These are phyloP conservation scores for Gila orcuttii DNA, from an alignment of 2,113 vertebrate genomes.

Conservation along the genomic window DNA sequence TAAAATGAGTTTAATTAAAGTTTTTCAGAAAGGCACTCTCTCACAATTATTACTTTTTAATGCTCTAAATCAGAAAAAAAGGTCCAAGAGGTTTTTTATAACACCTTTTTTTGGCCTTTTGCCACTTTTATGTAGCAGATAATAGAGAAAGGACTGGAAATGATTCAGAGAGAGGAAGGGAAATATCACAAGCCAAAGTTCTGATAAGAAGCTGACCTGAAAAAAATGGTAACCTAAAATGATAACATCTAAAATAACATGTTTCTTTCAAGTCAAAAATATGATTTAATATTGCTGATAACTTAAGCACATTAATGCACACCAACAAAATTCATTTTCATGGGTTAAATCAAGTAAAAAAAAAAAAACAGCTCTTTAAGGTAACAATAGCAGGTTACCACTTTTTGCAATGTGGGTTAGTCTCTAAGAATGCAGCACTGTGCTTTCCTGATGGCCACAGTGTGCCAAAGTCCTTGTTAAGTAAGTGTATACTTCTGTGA, in stretches of 20 bases:
- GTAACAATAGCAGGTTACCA: no score
- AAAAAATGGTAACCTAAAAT: neutral
- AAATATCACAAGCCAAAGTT: neutral
- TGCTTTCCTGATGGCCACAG: slow-evolving; percentile 10
- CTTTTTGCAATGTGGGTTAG: neutral
- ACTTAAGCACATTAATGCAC: no score
- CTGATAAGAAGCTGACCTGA: neutral
- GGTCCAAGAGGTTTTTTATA: neutral
- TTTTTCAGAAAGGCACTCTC: neutral
- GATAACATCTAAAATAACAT: no score
- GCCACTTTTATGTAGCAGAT: neutral
- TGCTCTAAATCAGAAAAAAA: neutral
- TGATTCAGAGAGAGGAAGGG: neutral
- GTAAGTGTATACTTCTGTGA: slow-evolving; percentile 58
- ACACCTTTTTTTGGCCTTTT: neutral
- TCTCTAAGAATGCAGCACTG: neutral
- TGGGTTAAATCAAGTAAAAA: no score
- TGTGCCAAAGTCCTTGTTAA: slow-evolving; percentile 36
- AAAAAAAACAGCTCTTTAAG: no score
- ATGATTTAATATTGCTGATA: no score
- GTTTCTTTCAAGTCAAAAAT: no score
- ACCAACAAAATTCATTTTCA: no score
- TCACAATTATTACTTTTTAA: neutral
- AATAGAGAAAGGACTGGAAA: neutral
- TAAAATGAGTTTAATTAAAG: slow-evolving; percentile 2